phyloP scores from a whole-genome alignment of 2,113 vertebrate species.

The Clarias batrachus region DNA sequence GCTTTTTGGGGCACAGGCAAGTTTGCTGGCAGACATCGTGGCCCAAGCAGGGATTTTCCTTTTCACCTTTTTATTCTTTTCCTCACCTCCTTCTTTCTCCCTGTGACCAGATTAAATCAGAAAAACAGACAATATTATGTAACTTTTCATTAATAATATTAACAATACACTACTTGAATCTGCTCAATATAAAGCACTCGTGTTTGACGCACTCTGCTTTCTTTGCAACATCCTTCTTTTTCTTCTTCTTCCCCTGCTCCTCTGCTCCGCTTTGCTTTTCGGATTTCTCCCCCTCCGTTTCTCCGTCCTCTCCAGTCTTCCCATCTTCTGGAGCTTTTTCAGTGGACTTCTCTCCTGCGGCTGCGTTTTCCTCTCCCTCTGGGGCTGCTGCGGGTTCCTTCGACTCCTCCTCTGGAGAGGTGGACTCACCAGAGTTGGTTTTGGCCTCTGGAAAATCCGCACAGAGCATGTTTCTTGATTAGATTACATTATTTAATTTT shows the following conservation, averaged over 20 bases:
- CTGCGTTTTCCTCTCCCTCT: constrained; percentile 65
- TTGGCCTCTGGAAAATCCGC: constrained; percentile 70
- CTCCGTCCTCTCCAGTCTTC: constrained; percentile 59
- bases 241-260: constrained; percentile 65
- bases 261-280: constrained; percentile 56
- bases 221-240: constrained; percentile 72
- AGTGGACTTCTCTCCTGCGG: constrained; percentile 71
- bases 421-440: constrained; percentile 82
- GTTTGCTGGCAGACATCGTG: constrained; percentile 84
- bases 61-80: constrained; percentile 94
- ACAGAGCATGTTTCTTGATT: neutral
- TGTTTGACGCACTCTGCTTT: constrained; percentile 53
- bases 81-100: constrained; percentile 83
- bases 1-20: constrained; percentile 82
- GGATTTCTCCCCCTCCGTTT: constrained; percentile 74
- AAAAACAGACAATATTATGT: neutral
- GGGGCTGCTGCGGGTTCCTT: constrained; percentile 70
- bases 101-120: constrained; percentile 64
- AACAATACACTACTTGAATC: neutral
- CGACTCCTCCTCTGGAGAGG: constrained; percentile 80
- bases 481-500: neutral
- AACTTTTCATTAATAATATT: neutral
- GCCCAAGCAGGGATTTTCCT: constrained; percentile 95
- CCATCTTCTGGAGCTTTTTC: constrained; percentile 60
- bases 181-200: neutral